These are phyloP conservation scores for Brachionus calyciflorus DNA, from an alignment of 1,140 invertebrate genomes.

Conservation along the genomic window DNA sequence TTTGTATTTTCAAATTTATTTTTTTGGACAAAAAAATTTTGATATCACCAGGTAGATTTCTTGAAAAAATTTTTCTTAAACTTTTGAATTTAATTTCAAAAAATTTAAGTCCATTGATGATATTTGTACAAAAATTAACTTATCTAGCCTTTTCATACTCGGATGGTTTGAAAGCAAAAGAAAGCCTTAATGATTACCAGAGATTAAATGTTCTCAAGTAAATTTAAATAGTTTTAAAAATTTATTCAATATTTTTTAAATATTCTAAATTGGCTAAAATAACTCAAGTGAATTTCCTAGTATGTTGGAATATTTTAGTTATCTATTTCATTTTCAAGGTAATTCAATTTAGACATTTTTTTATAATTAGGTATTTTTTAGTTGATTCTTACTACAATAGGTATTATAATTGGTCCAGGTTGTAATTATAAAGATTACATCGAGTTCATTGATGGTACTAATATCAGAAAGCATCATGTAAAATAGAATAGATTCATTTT, in stretches of 20 bases:
- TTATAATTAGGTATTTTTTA: neutral
- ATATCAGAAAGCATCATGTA: conserved; percentile 4
- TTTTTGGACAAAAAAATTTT: conserved; percentile 78
- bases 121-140: conserved; percentile 89
- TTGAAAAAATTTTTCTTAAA: too few species aligned
- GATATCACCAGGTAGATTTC: conserved; percentile 79
- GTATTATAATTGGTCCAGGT: conserved; percentile 46
- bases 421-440: conserved; percentile 47
- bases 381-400: neutral
- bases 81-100: neutral
- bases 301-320: conserved; percentile 45
- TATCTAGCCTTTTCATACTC: conserved; percentile 84
- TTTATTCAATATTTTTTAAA: neutral
- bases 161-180: conserved; percentile 67
- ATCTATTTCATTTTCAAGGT: conserved; percentile 48
- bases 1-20: conserved; percentile 65
- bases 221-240: neutral
- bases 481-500: neutral
- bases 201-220: conserved; percentile 2
- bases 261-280: neutral
- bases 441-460: conserved; percentile 34
- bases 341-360: neutral
- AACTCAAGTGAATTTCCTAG: neutral
- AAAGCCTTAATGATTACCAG: conserved; percentile 19
- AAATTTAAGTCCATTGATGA: conserved; percentile 78